Percentiles rank a stretch among this genome's conserved stretches.
Evolutionary conservation across 1,140 invertebrate genomes (phyloP).

Genomic region (Drosophila nigromelanica): DNA sequence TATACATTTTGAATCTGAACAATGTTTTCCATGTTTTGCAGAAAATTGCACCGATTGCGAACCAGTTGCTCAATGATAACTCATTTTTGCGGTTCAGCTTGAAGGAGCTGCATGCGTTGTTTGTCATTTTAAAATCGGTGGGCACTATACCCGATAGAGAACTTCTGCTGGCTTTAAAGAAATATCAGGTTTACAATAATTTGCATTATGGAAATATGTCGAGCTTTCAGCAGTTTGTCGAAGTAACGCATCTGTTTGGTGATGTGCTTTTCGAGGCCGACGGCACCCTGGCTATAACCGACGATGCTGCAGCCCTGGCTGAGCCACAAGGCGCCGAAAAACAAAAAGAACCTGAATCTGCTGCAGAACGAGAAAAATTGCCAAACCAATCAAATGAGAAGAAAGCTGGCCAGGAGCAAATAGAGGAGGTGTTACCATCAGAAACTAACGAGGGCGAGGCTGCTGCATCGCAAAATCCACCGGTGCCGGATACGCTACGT

Average conservation of each 20-base stretch:
- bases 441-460: too few relatives aligned
- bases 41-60: conserved; percentile 54
- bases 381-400: background rate
- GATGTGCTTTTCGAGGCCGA: conserved; percentile 40
- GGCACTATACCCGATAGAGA: conserved; percentile 24
- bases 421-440: too few relatives aligned
- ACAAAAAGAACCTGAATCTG: background rate
- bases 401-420: background rate
- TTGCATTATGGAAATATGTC: conserved; percentile 48
- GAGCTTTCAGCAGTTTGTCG: conserved; percentile 49
- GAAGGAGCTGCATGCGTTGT: conserved; percentile 36
- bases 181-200: conserved; percentile 50
- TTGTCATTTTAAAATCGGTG: conserved; percentile 35
- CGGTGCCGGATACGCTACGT: too few relatives aligned
- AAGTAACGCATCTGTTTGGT: conserved; percentile 38
- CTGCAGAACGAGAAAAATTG: background rate
- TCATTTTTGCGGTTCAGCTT: conserved; percentile 39
- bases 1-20: background rate
- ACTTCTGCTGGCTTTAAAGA: conserved; percentile 34
- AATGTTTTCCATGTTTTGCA: background rate
- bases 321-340: background rate
- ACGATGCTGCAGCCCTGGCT: background rate
- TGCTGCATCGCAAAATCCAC: background rate
- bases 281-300: conserved; percentile 35
- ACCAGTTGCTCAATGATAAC: conserved; percentile 40